A percentile compares a stretch with the other conserved stretches of the same genome.
phyloP scores from a whole-genome alignment of 2,113 vertebrate species.

The Atlantisia rogersi region DNA sequence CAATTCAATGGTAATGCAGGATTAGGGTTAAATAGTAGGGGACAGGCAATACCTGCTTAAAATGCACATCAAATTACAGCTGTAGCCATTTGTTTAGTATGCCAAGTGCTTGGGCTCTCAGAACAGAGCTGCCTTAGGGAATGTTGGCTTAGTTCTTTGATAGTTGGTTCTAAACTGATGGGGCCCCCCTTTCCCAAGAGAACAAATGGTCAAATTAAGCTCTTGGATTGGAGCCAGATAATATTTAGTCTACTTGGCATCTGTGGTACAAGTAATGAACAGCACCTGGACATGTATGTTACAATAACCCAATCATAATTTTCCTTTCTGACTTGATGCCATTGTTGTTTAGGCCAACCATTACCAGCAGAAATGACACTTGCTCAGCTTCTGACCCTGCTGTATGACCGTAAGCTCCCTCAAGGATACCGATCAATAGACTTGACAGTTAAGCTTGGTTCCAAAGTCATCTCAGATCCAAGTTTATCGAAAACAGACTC shows the following conservation, averaged over 20 bases:
- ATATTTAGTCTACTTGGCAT: neutral
- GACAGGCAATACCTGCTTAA: neutral
- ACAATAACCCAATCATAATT: neutral
- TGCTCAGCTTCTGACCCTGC: conserved; percentile 93
- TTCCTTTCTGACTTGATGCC: neutral
- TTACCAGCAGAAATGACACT: conserved; percentile 96
- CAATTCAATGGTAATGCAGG: neutral
- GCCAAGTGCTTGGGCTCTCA: neutral
- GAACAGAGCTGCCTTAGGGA: neutral
- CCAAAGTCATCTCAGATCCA: conserved; percentile 96
- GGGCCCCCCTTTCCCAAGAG: neutral
- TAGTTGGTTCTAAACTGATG: neutral
- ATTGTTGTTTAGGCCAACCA: conserved; percentile 86
- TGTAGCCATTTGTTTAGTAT: neutral
- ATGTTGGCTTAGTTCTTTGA: neutral
- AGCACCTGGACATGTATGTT: neutral
- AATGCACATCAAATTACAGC: neutral
- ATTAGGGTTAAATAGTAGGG: neutral
- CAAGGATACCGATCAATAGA: conserved; percentile 97
- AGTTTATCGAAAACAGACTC: conserved; percentile 98
- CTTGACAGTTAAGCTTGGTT: conserved; percentile 95
- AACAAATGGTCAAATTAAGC: neutral
- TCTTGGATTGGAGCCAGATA: neutral
- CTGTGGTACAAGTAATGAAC: neutral
- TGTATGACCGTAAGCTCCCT: conserved; percentile 95